Percentiles rank a stretch among this genome's conserved stretches.
Conservation (phyloP, 2,113 vertebrate genomes). For the Corydoras maculifer region DNA sequence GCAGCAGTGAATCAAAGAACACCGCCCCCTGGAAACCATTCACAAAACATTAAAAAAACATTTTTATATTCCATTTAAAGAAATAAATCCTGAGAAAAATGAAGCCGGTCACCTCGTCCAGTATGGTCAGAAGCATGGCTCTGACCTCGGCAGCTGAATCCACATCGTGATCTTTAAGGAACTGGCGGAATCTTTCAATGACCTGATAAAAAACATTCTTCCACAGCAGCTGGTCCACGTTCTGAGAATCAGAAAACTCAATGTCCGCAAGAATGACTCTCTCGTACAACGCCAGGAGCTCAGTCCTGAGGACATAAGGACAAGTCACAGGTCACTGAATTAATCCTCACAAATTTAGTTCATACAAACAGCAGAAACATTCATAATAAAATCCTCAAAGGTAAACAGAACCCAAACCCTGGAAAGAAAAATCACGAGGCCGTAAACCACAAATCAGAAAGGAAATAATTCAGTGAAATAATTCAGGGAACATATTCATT, state of each 20-base stretch:
- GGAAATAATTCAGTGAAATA: too few species aligned
- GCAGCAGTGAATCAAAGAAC: constrained; percentile 88
- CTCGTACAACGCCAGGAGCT: constrained; percentile 85
- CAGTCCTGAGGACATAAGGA: constrained; percentile 63
- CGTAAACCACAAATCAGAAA: too few species aligned
- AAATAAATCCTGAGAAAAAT: not conserved
- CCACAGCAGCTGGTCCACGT: constrained; percentile 93
- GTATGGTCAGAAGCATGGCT: constrained; percentile 79
- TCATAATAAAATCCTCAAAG: too few species aligned
- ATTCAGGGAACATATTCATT: too few species aligned
- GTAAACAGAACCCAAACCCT: too few species aligned
- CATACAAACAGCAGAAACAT: too few species aligned
- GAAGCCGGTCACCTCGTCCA: constrained; percentile 78
- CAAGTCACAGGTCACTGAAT: not conserved
- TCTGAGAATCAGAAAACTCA: constrained; percentile 87
- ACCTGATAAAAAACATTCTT: constrained; percentile 97
- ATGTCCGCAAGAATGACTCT: constrained; percentile 88
- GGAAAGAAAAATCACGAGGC: too few species aligned
- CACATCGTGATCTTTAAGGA: constrained; percentile 80
- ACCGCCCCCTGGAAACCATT: constrained; percentile 72
- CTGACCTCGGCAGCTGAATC: constrained; percentile 75
- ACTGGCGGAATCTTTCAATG: constrained; percentile 93
- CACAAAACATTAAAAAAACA: too few species aligned
- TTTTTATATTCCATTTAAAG: too few species aligned
- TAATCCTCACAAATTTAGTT: too few species aligned